Percentiles rank a stretch among this genome's conserved stretches.
phyloP scores from a whole-genome alignment of 2,797 vertebrate genomes.

The Onychomys torridus region DNA sequence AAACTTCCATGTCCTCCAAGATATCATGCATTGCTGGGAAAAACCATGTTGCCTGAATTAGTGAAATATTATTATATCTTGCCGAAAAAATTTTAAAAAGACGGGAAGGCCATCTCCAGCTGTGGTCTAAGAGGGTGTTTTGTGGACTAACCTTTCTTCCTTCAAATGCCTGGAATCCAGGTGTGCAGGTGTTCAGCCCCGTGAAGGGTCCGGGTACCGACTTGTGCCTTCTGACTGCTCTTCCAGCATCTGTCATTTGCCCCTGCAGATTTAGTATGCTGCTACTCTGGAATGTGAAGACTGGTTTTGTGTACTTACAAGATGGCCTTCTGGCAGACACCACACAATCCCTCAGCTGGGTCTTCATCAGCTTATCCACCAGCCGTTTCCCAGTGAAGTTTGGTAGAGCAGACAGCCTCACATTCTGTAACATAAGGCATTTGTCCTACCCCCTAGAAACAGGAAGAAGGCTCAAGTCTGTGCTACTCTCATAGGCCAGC shows the following conservation, averaged over 20 bases:
- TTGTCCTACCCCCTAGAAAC: neutral
- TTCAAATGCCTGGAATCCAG: neutral
- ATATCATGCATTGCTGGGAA: conserved; percentile 14
- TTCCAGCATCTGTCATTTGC: neutral
- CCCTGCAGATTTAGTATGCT: neutral
- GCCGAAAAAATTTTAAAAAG: neutral
- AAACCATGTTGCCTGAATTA: conserved; percentile 58
- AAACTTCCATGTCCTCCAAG: conserved; percentile 33
- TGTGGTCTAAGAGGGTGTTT: neutral
- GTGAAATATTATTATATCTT: conserved; percentile 47
- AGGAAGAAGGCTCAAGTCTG: neutral
- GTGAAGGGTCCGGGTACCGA: neutral
- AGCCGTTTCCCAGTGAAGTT: neutral
- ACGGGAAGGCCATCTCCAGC: neutral
- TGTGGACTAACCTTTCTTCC: neutral
- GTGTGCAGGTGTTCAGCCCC: neutral
- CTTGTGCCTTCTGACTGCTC: neutral
- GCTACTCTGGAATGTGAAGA: neutral
- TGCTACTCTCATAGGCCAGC: neutral
- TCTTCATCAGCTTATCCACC: neutral
- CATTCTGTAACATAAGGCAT: neutral
- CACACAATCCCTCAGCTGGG: too few species aligned
- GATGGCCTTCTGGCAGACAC: neutral
- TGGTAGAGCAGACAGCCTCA: neutral
- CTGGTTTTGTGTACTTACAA: neutral